phyloP scores from a whole-genome alignment of 2,888 invertebrate species.

The Ennomos quercinarius region DNA sequence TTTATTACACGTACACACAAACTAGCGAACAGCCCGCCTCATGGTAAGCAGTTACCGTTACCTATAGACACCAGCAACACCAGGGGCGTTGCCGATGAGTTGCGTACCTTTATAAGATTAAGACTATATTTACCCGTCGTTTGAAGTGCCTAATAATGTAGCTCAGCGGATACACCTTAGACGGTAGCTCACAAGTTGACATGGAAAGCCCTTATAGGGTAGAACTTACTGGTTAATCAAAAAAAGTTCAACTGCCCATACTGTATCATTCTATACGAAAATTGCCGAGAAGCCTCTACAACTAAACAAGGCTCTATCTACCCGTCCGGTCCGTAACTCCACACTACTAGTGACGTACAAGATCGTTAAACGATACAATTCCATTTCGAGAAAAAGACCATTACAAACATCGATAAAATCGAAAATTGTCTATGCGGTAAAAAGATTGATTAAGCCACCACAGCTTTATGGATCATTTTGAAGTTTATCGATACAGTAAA shows the following conservation, averaged over 20 bases:
- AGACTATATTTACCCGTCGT: too few species aligned
- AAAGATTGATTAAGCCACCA: slow-evolving; percentile 44
- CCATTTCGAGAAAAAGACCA: slow-evolving; percentile 2
- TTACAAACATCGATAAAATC: slow-evolving; percentile 6
- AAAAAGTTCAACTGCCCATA: slow-evolving; percentile 6
- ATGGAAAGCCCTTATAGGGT: too few species aligned
- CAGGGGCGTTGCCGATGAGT: too few species aligned
- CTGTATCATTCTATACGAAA: slow-evolving; percentile 21
- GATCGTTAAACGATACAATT: slow-evolving; percentile 45
- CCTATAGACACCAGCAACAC: too few species aligned
- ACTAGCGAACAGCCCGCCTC: too few species aligned
- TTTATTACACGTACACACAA: too few species aligned
- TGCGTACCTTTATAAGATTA: too few species aligned
- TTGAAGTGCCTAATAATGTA: too few species aligned
- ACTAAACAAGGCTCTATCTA: slow-evolving; percentile 60
- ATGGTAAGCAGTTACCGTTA: too few species aligned
- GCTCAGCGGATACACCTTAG: too few species aligned
- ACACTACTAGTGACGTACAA: slow-evolving; percentile 63
- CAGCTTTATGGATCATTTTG: slow-evolving; percentile 45
- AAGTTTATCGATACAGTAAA: slow-evolving; percentile 49
- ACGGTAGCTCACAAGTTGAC: too few species aligned
- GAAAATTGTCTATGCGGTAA: slow-evolving; percentile 20
- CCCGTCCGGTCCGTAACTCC: slow-evolving; percentile 71
- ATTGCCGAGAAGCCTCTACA: slow-evolving; percentile 63
- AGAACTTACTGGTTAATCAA: too few species aligned